Evolutionary conservation across 2,888 invertebrate species (phyloP).

Genomic region (Hemaris fuciformis): DNA sequence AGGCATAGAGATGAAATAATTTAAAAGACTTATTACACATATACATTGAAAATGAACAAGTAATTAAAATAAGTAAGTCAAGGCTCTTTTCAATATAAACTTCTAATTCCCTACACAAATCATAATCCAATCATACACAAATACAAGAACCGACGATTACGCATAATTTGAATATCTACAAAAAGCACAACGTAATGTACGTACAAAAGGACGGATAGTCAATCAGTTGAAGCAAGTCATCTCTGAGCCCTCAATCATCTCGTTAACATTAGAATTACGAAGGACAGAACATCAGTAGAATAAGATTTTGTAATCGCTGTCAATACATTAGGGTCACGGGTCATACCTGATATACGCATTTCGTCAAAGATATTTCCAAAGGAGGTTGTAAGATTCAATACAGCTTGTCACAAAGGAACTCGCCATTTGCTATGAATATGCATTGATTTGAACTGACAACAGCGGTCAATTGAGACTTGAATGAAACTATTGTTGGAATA

Average conservation of each 20-base stretch:
- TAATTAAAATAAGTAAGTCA: neutral
- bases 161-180: neutral
- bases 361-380: slow-evolving; percentile 5
- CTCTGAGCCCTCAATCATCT: slow-evolving; percentile 17
- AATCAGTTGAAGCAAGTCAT: neutral
- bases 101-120: neutral
- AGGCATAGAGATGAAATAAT: too few species aligned
- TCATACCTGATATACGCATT: neutral
- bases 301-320: slow-evolving; percentile 52
- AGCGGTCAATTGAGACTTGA: slow-evolving; percentile 61
- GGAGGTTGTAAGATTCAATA: slow-evolving; percentile 5
- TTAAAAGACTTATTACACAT: too few species aligned
- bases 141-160: neutral
- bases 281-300: slow-evolving; percentile 35
- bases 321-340: slow-evolving; percentile 5
- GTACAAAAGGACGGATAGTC: neutral
- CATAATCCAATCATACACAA: neutral
- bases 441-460: slow-evolving; percentile 52
- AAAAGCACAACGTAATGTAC: neutral
- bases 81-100: neutral
- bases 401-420: neutral
- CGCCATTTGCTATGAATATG: slow-evolving; percentile 33
- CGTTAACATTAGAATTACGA: slow-evolving; percentile 28
- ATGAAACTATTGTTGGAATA: slow-evolving; percentile 54
- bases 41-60: too few species aligned